Evolutionary conservation across 2,888 invertebrate genomes (phyloP), one percentile per base, ranked within the genome.

Genomic region (Balanococcus diminutus): DNA sequence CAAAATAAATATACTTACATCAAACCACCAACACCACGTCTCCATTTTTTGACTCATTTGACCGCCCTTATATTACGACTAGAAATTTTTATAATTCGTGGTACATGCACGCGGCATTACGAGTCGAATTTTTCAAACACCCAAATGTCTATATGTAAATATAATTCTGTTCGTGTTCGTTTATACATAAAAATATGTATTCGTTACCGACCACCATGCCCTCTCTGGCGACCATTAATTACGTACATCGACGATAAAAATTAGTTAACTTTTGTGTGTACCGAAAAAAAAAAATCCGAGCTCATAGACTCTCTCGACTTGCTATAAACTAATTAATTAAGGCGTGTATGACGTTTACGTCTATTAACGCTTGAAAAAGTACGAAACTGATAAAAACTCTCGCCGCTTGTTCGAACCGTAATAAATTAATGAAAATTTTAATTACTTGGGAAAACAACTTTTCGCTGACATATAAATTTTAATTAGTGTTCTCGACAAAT

Each of bases 371-470:
- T 75, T 75, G 75, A 75, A 32, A 75, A 75, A 75, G 25, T 75
- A 75, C 75, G 75, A 75, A 75, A 75, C 75, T 75, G 75, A 75
- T 32, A 36, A 75, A 75, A 75, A 75, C 31, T 31, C 75, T 31
- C 31, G 32, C 75, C 31, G 32, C 75, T 75, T 32, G 75, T 75
- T 75, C 75, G 75, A 75, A 75, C 5, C 32, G 75, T 75, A 32
- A 75, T 75, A 67, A 67, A 67, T 75, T 75, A 75, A 32, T 75
- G 75, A 75, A 75, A 75, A 75, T 75, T 75, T 75, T 75, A 75
- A 75, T 75, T 75, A 75, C 75, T 75, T 32, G 75, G 32, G 32
- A 75, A 75, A 75, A 75, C 75, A 75, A 75, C 75, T 75, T 75
- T 75, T 32, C 32, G 3, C 75, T 75, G 32, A 36, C 36, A 36